Base-by-base conservation (phyloP, 1,140 invertebrate genomes). In the Pararge aegeria region DNA sequence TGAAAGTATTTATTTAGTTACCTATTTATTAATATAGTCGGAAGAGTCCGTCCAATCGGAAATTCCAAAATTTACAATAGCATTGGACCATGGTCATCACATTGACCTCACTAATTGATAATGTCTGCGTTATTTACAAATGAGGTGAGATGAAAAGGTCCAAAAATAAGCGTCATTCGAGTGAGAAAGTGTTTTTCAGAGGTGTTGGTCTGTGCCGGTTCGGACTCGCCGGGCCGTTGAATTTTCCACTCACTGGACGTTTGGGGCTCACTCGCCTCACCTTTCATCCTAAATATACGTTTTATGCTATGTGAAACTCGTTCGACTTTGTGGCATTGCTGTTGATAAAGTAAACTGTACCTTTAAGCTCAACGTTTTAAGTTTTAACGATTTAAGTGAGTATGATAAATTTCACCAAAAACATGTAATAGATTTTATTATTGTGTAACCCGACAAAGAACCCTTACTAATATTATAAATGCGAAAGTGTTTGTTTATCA, bases 151-250 rank as follows among this genome's bases (percentile, higher is more conserved):
- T 89, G 78, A 89, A 89, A 86, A 89, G 83, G 64, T 74, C 79
- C 78, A 77, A 87, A 89, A 89, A 89, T 89, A 82, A 82, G 66
- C 76, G 76, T 74, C 81, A 85, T 65, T 73, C 70, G 74, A 78
- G 84, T 86, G 86, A 82, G 76, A 89, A 81, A 75, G 64, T 66
- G 78, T 83, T 89, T 86, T 89, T 83, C 80, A 86, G 86, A 89
- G 83, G 86, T 87, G 83, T 87, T 86, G 73, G 79, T 81, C 78
- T 80, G 81, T 83, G 73, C 80, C 75, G 74, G 70, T 73, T 80
- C 81, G 80, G 71, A 86, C 75, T 83, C 80, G 83, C 65, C 81
- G 81, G 80, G 76, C 81, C 83, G 79, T 69, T 80, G 75, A 82
- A 86, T 85, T 89, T 89, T 87, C 86, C 84, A 85, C 83, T 79